These are phyloP conservation scores for Scelioninae gen. 1 DNA, from an alignment of 2,888 invertebrate species.

Conservation along the genomic window DNA sequence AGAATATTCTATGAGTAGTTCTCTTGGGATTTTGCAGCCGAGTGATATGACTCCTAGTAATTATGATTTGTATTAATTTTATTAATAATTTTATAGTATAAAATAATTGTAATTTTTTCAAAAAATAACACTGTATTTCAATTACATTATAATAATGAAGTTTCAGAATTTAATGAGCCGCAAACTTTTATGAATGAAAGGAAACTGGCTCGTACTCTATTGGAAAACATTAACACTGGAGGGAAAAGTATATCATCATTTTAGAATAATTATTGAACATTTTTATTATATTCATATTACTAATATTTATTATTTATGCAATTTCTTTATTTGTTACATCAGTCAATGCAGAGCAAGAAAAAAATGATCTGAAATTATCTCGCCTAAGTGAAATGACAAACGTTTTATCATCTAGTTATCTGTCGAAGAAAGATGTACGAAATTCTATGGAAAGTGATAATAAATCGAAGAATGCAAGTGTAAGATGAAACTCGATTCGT, in stretches of 20 bases:
- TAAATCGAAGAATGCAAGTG: constrained; percentile 30
- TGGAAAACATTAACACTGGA: constrained; percentile 41
- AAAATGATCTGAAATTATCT: too few relatives aligned
- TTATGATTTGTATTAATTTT: not conserved
- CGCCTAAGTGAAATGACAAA: constrained; percentile 57
- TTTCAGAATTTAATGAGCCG: constrained; percentile 36
- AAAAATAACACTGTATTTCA: not conserved
- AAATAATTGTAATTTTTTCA: not conserved
- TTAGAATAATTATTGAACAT: too few relatives aligned
- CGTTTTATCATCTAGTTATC: constrained; percentile 56
- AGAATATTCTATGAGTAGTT: constrained; percentile 13
- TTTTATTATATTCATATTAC: too few relatives aligned
- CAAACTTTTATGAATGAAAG: constrained; percentile 72
- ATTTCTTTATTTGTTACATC: too few relatives aligned
- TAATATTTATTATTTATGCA: too few relatives aligned
- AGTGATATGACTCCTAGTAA: constrained; percentile 43
- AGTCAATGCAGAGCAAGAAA: too few relatives aligned
- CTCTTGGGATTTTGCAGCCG: constrained; percentile 40
- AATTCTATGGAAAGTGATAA: constrained; percentile 17
- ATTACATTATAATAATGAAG: not conserved
- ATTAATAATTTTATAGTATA: too few relatives aligned
- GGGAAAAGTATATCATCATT: too few relatives aligned
- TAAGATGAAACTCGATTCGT: constrained; percentile 6
- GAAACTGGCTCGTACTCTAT: constrained; percentile 78
- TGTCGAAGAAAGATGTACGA: constrained; percentile 2